Percentiles rank a stretch among this genome's conserved stretches.
These are phyloP conservation scores for Onychostoma macrolepis DNA, from an alignment of 2,113 vertebrate genomes.

Conservation along the genomic window DNA sequence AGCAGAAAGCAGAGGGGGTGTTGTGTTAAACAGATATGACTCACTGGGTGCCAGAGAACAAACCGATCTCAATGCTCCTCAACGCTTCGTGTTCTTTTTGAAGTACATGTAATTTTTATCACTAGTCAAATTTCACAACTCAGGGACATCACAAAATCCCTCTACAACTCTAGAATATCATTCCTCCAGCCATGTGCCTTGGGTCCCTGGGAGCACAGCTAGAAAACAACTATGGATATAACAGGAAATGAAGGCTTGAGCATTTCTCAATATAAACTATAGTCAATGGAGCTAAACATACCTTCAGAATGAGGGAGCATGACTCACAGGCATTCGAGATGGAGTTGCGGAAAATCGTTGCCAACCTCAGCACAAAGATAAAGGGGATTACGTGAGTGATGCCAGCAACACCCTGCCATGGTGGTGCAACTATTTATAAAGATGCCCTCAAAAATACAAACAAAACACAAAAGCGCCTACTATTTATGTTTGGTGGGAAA, in stretches of 20 bases:
- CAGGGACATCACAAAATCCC: conserved; percentile 18
- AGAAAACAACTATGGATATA: not conserved
- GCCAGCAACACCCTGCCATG: conserved; percentile 37
- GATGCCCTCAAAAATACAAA: conserved; percentile 50
- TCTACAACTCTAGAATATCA: not conserved
- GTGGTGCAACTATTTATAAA: conserved; percentile 56
- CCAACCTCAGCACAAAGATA: conserved; percentile 52
- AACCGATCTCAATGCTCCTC: not conserved
- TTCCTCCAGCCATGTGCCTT: not conserved
- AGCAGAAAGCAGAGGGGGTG: conserved; percentile 14
- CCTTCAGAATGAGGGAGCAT: conserved; percentile 39
- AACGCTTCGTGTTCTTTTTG: conserved; percentile 17
- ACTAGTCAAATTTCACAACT: conserved; percentile 27
- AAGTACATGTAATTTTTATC: conserved; percentile 16
- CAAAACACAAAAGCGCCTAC: conserved; percentile 21
- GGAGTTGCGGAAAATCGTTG: conserved; percentile 45
- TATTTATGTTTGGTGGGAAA: not conserved
- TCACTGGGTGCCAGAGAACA: conserved; percentile 36
- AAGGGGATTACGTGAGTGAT: conserved; percentile 47
- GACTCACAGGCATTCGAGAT: conserved; percentile 55
- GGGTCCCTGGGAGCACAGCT: not conserved
- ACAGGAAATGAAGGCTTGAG: not conserved
- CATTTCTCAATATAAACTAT: not conserved
- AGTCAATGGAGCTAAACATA: conserved; percentile 37
- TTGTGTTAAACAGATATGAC: conserved; percentile 32